Base-by-base conservation (phyloP, 1,140 invertebrate genomes). In the Drosophila nannoptera region DNA sequence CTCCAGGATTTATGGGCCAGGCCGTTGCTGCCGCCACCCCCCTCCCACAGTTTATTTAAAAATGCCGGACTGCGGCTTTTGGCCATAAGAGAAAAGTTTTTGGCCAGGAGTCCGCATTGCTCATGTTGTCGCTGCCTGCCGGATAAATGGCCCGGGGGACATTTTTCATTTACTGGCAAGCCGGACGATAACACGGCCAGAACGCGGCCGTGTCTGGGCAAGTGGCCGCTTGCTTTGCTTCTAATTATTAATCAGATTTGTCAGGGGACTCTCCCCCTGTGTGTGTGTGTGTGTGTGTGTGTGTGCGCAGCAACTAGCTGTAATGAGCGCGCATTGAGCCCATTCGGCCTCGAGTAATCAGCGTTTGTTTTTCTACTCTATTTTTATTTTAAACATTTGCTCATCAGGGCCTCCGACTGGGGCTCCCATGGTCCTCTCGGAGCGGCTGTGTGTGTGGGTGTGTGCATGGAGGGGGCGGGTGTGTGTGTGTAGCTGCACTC, bases 231-330 rank as follows among this genome's bases (percentile, higher is more conserved):
- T 69, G 83, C 75, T 76, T 83, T 84, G 80, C 66, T 78, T 78
- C 80, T 84, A 83, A 83, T 83, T 83, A 83, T 84, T 84, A 84
- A 84, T 83, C 80, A 67, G 72, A 83, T 81, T 81, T 81, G 58
- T 69, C 58, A 14, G 31, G 36, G 49, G n/a, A 33, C 63, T 55
- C 35, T 49, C 22, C 33, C 14, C 4, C 22, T 14, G n/a, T 59
- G 42, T 59, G 43, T 59, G 48, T 59, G 43, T 32, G 32, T 22
- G 22, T 22, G 22, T 22, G 22, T 14, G n/a, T 59, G 42, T 59
- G 43, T 59, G 48, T 59, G 43, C 29, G 35, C 43, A 48, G n/a
- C 38, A 35, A 29, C 35, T 32, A 22, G 46, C 31, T 43, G 52
- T 63, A 64, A 63, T 69, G 54, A 68, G 75, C 9, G 62, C 7